Evolutionary conservation across 1,140 invertebrate genomes (phyloP).

Genomic region (Hermatobates lingyangjiaoensis): DNA sequence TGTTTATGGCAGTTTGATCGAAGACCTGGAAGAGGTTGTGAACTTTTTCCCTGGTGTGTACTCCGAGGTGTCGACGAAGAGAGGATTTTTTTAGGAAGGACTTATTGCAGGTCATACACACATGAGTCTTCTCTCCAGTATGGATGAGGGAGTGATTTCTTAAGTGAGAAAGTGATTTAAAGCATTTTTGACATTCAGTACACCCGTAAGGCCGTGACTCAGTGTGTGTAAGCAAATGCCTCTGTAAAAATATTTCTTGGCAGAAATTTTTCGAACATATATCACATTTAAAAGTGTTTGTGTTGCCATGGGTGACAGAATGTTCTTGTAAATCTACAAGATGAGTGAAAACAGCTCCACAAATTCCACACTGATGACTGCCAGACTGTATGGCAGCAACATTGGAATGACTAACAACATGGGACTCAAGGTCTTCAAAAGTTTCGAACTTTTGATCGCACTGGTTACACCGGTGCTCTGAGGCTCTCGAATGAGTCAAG

Average conservation of each 20-base stretch:
- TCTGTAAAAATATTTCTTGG: background rate
- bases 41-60: constrained; percentile 3
- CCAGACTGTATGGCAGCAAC: background rate
- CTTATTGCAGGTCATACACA: background rate
- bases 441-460: constrained; percentile 5
- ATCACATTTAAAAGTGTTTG: background rate
- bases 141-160: constrained; percentile 3
- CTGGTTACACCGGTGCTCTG: constrained; percentile 3
- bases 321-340: background rate
- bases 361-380: background rate
- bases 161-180: constrained; percentile 4
- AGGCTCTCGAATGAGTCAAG: background rate
- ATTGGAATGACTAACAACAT: constrained; percentile 4
- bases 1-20: too few relatives aligned
- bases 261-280: constrained; percentile 5
- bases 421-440: constrained; percentile 11
- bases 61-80: background rate
- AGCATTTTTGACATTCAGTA: constrained; percentile 3
- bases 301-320: background rate
- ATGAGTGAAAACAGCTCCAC: background rate
- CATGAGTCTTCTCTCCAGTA: constrained; percentile 2
- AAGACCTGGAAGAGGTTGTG: too few relatives aligned
- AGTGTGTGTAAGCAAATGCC: constrained; percentile 1
- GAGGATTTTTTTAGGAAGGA: constrained; percentile 6
- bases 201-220: constrained; percentile 2